Evolutionary conservation across 2,113 vertebrate genomes (phyloP), one percentile per base, ranked within the genome.

Genomic region (Fukomys damarensis): DNA sequence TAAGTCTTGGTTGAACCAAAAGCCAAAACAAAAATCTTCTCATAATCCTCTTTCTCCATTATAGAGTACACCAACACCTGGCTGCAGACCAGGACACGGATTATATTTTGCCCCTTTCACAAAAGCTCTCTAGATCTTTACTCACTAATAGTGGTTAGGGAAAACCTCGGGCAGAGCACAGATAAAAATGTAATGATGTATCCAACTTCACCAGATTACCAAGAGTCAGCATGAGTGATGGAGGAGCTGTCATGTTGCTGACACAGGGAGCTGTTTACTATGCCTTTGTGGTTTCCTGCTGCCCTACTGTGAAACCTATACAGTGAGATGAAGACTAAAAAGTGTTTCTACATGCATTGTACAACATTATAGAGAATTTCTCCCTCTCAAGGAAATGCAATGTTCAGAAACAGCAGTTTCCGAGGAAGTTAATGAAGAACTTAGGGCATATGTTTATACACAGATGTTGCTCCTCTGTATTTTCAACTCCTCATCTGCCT

Each of bases 1-100:
- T 96, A 96, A 93, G 92, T 97, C 92, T 96, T 91, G 90, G 95
- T 97, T 96, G 95, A 93, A 97, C 95, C 86, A 97, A 97, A 96
- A 94, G 52, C 95, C 1, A 35, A 97, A 35, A 93, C 95, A 98
- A 94, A 98, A 97, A 87, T 91, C 89, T 96, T 89, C 63, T 58
- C 70, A 41, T 96, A 76, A 86, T 92, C 91, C 46, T 93, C 94
- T 96, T 95, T 92, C 94, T 97, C 91, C 74, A n/a, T 97, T 89
- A 59, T 61, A 80, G 93, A 94, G 63, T 68, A 43, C 95, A 94
- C 61, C 11, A 97, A 92, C 97, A 70, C 91, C 92, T 96, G 86
- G 97, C 98, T 86, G 43, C 86, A 96, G 92, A 70, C 86, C 3
- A 7, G 91, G 89, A 56, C 77, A 32, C 68, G 52, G 59, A 28